Conservation (phyloP, 2,797 vertebrate species). For the Lutjanus argentimaculatus region DNA sequence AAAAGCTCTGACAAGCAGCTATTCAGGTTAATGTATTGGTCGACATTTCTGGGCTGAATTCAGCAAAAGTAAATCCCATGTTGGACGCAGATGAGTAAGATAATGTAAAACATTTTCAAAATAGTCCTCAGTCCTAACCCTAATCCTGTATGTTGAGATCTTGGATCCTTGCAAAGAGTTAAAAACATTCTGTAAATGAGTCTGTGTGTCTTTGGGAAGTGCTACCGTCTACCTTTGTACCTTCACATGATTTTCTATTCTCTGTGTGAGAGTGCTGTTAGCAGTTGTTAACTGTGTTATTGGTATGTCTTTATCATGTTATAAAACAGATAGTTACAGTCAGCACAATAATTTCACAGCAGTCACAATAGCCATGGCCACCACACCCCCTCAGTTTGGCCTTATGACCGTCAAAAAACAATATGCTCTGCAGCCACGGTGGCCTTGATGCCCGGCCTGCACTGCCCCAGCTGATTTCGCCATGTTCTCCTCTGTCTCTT, state of each 20-base stretch:
- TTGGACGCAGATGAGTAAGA: background rate
- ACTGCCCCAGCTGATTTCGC: too few species aligned
- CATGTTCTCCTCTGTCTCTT: too few species aligned
- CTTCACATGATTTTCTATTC: background rate
- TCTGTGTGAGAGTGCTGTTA: background rate
- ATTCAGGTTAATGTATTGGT: background rate
- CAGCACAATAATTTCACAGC: too few species aligned
- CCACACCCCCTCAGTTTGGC: too few species aligned
- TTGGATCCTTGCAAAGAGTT: background rate
- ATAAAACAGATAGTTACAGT: too few species aligned
- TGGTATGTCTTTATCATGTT: background rate
- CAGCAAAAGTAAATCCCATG: background rate
- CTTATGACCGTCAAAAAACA: too few species aligned
- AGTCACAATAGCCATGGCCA: too few species aligned
- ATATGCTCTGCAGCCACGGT: too few species aligned
- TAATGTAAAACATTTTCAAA: background rate
- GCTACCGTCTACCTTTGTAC: background rate
- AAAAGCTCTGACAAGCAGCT: background rate
- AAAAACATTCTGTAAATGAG: background rate
- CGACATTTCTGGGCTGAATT: background rate
- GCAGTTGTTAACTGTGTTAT: background rate
- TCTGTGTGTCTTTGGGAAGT: background rate
- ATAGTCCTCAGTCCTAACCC: background rate
- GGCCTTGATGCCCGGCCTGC: too few species aligned
- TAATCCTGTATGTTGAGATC: background rate